Percentiles rank a stretch among this genome's conserved stretches.
These are phyloP conservation scores for Cyprinodon diabolis DNA, from an alignment of 2,797 vertebrate species.

Conservation along the genomic window DNA sequence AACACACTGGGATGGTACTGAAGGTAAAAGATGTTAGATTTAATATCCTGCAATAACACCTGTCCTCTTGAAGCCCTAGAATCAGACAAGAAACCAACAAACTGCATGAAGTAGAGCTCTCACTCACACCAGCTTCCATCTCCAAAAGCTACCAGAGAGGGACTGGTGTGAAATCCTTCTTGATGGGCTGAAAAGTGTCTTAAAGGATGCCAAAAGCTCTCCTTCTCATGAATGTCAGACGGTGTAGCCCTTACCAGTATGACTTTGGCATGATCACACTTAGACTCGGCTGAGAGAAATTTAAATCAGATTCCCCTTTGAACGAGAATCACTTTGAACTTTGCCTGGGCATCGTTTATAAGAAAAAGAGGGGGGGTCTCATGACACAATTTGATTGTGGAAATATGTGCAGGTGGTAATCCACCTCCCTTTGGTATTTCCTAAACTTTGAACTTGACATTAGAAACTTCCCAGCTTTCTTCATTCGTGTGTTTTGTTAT, in stretches of 20 bases:
- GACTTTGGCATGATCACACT: slow-evolving; percentile 72
- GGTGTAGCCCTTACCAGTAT: slow-evolving; percentile 64
- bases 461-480: slow-evolving; percentile 63
- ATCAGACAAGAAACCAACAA: slow-evolving; percentile 39
- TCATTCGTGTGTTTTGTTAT: slow-evolving; percentile 57
- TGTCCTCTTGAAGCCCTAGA: slow-evolving; percentile 39
- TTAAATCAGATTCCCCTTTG: slow-evolving; percentile 74
- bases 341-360: slow-evolving; percentile 63
- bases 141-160: slow-evolving; percentile 52
- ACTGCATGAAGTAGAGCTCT: slow-evolving; percentile 16
- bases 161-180: slow-evolving; percentile 73
- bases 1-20: slow-evolving; percentile 30
- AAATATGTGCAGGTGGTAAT: slow-evolving; percentile 70
- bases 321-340: slow-evolving; percentile 74
- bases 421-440: slow-evolving; percentile 56
- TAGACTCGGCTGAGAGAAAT: slow-evolving; percentile 65
- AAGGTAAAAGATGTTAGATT: slow-evolving; percentile 44
- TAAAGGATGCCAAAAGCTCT: slow-evolving; percentile 54
- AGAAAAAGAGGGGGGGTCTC: slow-evolving; percentile 55
- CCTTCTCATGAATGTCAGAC: slow-evolving; percentile 63
- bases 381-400: slow-evolving; percentile 67
- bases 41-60: slow-evolving; percentile 52
- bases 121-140: slow-evolving; percentile 37
- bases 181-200: slow-evolving; percentile 74
- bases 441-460: slow-evolving; percentile 72